phyloP scores from a whole-genome alignment of 1,140 invertebrate species.

The Zaprionus inermis region DNA sequence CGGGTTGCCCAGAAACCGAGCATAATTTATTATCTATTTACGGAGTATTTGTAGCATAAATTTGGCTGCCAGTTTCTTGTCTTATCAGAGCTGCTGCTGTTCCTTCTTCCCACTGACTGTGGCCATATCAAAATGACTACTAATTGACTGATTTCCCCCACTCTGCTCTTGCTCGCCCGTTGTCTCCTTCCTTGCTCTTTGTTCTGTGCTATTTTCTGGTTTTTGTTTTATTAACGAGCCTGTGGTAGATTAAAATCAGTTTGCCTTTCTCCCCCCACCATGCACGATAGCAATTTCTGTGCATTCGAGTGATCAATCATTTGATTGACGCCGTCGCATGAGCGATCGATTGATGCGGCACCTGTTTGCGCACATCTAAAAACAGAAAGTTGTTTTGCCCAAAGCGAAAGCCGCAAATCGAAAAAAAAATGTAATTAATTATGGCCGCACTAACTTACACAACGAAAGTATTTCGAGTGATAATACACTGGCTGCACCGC shows the following conservation, averaged over 20 bases:
- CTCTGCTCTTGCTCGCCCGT: not conserved
- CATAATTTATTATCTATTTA: constrained; percentile 76
- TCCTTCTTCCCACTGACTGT: constrained; percentile 4
- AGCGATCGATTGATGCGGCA: constrained; percentile 49
- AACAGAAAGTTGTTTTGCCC: constrained; percentile 57
- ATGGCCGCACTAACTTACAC: not conserved
- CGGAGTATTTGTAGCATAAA: constrained; percentile 69
- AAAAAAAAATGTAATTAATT: constrained; percentile 8
- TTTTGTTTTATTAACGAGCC: constrained; percentile 76
- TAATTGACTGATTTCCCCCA: constrained; percentile 71
- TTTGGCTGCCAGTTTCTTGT: constrained; percentile 42
- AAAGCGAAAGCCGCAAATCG: constrained; percentile 34
- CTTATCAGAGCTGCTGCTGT: constrained; percentile 31
- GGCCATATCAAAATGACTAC: constrained; percentile 68
- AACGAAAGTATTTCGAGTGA: not conserved
- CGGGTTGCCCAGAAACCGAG: constrained; percentile 3
- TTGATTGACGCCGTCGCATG: constrained; percentile 72
- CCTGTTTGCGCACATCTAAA: constrained; percentile 49
- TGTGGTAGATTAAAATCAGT: constrained; percentile 67
- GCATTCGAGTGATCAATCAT: constrained; percentile 70
- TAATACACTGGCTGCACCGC: not conserved
- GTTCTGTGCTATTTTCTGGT: constrained; percentile 44
- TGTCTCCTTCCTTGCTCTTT: constrained; percentile 7
- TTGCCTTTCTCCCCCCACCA: constrained; percentile 10
- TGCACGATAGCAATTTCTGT: constrained; percentile 26